Conservation (phyloP, 2,113 vertebrate genomes). For the Pardalotus punctatus region DNA sequence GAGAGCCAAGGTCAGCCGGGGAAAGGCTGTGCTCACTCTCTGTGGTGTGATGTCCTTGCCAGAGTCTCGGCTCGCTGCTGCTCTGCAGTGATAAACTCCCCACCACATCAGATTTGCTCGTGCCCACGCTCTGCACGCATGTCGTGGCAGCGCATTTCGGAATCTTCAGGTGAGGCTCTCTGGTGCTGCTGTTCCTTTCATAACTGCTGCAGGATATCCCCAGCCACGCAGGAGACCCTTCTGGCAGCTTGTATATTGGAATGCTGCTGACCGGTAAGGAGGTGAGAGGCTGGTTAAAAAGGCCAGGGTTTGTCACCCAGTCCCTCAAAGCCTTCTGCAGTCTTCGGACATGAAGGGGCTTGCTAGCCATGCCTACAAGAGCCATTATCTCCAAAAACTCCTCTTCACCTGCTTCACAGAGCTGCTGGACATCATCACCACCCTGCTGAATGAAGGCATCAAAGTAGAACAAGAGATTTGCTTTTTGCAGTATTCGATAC, state of each 20-base stretch:
- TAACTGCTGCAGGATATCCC: conserved; percentile 78
- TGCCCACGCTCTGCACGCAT: conserved; percentile 79
- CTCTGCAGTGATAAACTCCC: conserved; percentile 80
- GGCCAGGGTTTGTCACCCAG: conserved; percentile 96
- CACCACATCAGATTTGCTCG: conserved; percentile 72
- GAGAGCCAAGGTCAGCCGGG: conserved; percentile 88
- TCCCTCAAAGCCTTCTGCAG: conserved; percentile 95
- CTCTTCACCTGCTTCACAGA: conserved; percentile 96
- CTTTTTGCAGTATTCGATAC: conserved; percentile 93
- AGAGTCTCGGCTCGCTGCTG: conserved; percentile 81
- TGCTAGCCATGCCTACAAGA: conserved; percentile 97
- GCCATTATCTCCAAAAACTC: conserved; percentile 99
- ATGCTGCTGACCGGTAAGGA: conserved; percentile 97
- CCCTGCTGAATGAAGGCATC: conserved; percentile 99
- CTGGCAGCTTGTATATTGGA: conserved; percentile 94
- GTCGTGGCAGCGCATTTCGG: conserved; percentile 83
- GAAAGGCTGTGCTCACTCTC: conserved; percentile 92
- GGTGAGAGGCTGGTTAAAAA: conserved; percentile 96
- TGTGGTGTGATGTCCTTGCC: conserved; percentile 85
- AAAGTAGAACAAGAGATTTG: conserved; percentile 95
- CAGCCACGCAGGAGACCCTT: conserved; percentile 84
- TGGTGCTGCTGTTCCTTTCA: conserved; percentile 71
- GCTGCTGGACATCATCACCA: conserved; percentile 96
- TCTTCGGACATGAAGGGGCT: conserved; percentile 92
- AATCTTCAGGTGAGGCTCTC: conserved; percentile 85